These are phyloP conservation scores for Etheostoma nigrum DNA, from an alignment of 2,797 vertebrate genomes.

Conservation along the genomic window DNA sequence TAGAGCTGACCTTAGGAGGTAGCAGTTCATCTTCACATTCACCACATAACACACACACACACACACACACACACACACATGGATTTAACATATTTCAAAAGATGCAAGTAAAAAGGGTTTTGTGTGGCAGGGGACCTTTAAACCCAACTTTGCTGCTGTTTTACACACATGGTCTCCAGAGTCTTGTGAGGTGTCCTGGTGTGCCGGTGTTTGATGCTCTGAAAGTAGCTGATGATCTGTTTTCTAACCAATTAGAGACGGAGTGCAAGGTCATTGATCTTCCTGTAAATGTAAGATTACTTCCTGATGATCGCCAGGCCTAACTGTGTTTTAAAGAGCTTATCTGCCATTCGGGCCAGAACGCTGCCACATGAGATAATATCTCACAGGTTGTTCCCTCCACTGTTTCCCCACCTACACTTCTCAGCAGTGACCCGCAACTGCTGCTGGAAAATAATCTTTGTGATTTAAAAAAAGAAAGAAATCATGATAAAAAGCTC, in stretches of 20 bases:
- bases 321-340: slow-evolving; percentile 64
- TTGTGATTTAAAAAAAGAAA: background rate
- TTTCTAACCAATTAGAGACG: slow-evolving; percentile 73
- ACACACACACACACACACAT: no score
- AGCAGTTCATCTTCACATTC: no score
- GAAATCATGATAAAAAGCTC: slow-evolving; percentile 15
- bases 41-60: no score
- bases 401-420: slow-evolving; percentile 25
- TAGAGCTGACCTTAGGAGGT: no score
- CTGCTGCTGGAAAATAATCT: slow-evolving; percentile 18
- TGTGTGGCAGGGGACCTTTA: background rate
- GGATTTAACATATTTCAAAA: no score
- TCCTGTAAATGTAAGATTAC: slow-evolving; percentile 71
- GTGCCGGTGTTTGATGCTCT: slow-evolving; percentile 49
- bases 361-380: slow-evolving; percentile 39
- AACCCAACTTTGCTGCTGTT: background rate
- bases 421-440: slow-evolving; percentile 21
- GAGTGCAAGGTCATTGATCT: slow-evolving; percentile 71
- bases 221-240: slow-evolving; percentile 57
- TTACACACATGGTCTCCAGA: slow-evolving; percentile 3
- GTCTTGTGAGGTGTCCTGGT: slow-evolving; percentile 30
- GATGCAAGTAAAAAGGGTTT: no score
- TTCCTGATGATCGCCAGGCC: slow-evolving; percentile 63
- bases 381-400: slow-evolving; percentile 45
- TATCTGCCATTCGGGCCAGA: slow-evolving; percentile 53